Conservation (phyloP, 2,113 vertebrate genomes). For the Gobio gobio region DNA sequence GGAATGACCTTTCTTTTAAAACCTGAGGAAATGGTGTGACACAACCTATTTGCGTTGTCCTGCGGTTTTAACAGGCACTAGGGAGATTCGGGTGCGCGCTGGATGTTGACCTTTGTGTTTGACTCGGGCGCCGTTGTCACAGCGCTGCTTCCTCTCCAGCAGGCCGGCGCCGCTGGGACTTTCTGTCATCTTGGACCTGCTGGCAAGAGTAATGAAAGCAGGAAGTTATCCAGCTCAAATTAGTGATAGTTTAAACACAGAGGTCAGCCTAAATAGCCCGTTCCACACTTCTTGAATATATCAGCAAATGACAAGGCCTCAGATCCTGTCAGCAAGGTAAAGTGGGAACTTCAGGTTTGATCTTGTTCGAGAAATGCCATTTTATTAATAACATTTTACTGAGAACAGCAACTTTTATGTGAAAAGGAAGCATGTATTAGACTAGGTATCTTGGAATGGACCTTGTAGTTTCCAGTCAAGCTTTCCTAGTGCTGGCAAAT, state of each 20-base stretch:
- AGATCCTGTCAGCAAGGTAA: neutral
- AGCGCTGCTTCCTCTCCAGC: slow-evolving; percentile 56
- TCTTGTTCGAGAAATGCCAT: slow-evolving; percentile 36
- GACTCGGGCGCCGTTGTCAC: slow-evolving; percentile 33
- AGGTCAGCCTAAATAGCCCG: slow-evolving; percentile 37
- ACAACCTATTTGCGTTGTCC: slow-evolving; percentile 50
- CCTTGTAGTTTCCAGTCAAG: slow-evolving; percentile 21
- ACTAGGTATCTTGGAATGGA: slow-evolving; percentile 14
- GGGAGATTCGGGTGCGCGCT: slow-evolving; percentile 15
- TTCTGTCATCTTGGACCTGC: slow-evolving; percentile 38
- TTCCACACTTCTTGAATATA: slow-evolving; percentile 49
- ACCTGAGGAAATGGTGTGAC: slow-evolving; percentile 38
- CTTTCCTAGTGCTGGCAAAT: neutral
- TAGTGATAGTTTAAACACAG: slow-evolving; percentile 52
- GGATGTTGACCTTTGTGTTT: slow-evolving; percentile 56
- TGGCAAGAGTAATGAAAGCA: slow-evolving; percentile 57
- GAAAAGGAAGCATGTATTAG: slow-evolving; percentile 1
- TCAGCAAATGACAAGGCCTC: slow-evolving; percentile 51
- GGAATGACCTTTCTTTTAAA: slow-evolving; percentile 25
- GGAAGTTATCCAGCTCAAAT: slow-evolving; percentile 56
- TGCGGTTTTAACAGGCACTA: slow-evolving; percentile 36
- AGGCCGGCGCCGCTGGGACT: slow-evolving; percentile 48
- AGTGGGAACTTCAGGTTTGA: slow-evolving; percentile 18
- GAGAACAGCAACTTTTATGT: neutral
- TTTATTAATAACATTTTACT: slow-evolving; percentile 9